phyloP scores from a whole-genome alignment of 2,797 vertebrate genomes.

The Sitta carolinensis region DNA sequence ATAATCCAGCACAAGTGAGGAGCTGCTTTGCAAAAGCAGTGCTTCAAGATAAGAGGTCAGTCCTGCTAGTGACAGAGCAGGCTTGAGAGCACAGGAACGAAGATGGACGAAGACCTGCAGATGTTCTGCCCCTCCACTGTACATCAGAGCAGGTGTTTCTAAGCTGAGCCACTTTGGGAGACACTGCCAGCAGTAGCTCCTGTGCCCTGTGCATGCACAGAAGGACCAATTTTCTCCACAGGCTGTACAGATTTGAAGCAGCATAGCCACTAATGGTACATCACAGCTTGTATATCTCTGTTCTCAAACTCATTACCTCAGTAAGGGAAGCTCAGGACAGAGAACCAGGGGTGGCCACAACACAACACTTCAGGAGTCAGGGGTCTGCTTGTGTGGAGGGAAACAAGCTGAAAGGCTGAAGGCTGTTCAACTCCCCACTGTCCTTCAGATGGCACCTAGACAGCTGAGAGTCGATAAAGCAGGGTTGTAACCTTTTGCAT shows the following conservation, averaged over 20 bases:
- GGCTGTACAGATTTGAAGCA: background rate
- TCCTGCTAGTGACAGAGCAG: background rate
- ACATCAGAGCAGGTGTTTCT: background rate
- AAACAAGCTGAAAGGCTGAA: background rate
- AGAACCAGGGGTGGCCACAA: background rate
- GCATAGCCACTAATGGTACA: background rate
- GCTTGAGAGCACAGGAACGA: background rate
- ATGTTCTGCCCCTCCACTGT: background rate
- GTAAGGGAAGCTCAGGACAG: background rate
- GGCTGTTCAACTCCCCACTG: background rate
- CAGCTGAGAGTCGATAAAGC: accelerated
- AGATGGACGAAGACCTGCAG: background rate
- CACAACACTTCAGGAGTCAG: background rate
- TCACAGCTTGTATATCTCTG: background rate
- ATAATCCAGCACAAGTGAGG: background rate
- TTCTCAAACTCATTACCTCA: background rate
- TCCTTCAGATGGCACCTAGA: background rate
- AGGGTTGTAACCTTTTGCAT: background rate
- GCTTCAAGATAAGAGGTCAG: background rate
- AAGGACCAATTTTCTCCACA: background rate
- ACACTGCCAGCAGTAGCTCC: background rate
- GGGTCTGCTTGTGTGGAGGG: background rate
- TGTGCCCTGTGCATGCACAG: accelerated
- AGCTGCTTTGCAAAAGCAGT: background rate
- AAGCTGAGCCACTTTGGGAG: background rate